Evolutionary conservation across 2,113 vertebrate genomes (phyloP).

Genomic region (Ictidomys tridecemlineatus): DNA sequence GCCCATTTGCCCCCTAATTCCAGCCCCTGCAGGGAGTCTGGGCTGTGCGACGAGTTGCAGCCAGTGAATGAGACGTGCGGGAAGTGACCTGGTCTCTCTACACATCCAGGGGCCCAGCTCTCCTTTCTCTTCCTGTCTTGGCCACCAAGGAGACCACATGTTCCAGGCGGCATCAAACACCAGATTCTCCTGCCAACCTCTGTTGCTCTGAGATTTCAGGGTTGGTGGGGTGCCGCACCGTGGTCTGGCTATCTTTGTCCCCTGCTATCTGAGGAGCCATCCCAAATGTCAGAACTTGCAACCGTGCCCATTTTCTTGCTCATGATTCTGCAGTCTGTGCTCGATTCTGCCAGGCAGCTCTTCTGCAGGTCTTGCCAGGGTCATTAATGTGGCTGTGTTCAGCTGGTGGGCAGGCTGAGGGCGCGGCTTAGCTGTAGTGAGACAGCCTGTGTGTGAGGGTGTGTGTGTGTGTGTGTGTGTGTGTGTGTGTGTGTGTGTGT

Average conservation of each 20-base stretch:
- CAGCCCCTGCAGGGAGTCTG: background rate
- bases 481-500: no score
- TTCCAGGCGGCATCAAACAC: background rate
- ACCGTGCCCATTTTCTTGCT: background rate
- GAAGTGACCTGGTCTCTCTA: background rate
- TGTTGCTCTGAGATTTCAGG: background rate
- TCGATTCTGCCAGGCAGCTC: background rate
- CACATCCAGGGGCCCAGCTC: background rate
- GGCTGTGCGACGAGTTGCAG: background rate
- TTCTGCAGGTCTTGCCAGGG: background rate
- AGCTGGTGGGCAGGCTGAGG: background rate
- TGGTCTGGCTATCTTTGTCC: background rate
- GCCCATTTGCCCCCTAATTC: background rate
- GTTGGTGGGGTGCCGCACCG: background rate
- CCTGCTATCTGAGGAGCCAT: background rate
- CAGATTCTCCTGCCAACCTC: background rate
- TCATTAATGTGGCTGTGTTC: constrained; percentile 21
- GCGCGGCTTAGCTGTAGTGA: background rate
- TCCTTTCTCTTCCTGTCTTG: background rate
- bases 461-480: no score
- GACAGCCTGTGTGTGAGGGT: background rate
- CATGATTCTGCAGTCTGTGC: constrained; percentile 6
- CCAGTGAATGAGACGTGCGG: background rate
- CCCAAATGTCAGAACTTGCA: background rate
- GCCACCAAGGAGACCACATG: background rate